Evolutionary conservation across 2,797 vertebrate genomes (phyloP).

Genomic region (Acanthis flammea): DNA sequence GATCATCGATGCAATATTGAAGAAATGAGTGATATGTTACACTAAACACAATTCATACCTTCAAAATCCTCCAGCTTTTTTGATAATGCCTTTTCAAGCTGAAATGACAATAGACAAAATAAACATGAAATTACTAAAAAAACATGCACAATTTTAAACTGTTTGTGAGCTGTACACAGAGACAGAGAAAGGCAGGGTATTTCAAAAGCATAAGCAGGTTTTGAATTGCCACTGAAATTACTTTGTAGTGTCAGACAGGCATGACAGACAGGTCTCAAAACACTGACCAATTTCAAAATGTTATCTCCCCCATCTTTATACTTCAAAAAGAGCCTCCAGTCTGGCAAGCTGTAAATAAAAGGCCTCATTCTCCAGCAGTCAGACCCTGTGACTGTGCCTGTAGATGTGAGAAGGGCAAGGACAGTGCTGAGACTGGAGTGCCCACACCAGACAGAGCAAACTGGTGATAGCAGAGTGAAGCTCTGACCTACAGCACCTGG

Average conservation of each 20-base stretch:
- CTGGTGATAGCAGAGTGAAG: not conserved
- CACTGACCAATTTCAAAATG: not conserved
- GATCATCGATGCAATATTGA: not conserved
- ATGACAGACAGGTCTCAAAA: not conserved
- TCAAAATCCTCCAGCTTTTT: slow-evolving; percentile 89
- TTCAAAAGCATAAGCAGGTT: not conserved
- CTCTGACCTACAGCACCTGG: not conserved
- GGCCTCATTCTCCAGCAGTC: not conserved
- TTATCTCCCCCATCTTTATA: not conserved
- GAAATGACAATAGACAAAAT: slow-evolving; percentile 55
- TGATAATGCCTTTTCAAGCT: slow-evolving; percentile 89
- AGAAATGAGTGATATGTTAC: not conserved
- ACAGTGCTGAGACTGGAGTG: not conserved
- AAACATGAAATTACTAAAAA: not conserved
- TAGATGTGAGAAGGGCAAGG: not conserved
- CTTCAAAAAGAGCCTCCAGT: not conserved
- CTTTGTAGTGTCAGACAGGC: not conserved
- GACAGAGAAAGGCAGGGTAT: not conserved
- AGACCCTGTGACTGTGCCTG: not conserved
- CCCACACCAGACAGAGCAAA: not conserved
- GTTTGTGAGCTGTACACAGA: not conserved
- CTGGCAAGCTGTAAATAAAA: not conserved
- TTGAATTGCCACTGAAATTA: not conserved
- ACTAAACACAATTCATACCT: slow-evolving; percentile 77
- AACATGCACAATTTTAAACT: not conserved